Evolutionary conservation across 2,888 invertebrate genomes (phyloP), one percentile per base, ranked within the genome.

Genomic region (Eupithecia subumbrata): DNA sequence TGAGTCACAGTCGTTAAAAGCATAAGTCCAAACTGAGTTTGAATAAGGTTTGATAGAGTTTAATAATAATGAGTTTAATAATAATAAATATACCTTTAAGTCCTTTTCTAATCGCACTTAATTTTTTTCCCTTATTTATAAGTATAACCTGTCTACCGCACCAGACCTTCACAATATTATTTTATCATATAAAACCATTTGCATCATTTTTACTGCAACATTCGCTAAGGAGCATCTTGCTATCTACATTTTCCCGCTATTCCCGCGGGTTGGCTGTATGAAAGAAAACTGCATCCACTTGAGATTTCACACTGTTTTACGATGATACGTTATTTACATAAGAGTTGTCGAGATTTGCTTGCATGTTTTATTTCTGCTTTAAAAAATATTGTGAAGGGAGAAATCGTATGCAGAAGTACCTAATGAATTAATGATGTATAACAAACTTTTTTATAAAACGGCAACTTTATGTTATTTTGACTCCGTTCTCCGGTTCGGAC

Each of bases 261-360:
- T 60, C 52, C 74, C 76, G 78, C 84, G 85, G 82, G 73, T 70
- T 73, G 77, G 84, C 84, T 82, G 80, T 84, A 85, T 82, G 85
- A 84, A 87, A 86, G 84, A 84, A 87, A 87, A 84, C 85, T 84
- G 80, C 79, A 82, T 84, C 85, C 83, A 86, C 87, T 89, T 83
- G 83, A 86, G 86, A 82, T 86, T 87, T 84, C 82, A 81, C 83
- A 80, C 84, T 82, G 82, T 78, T 84, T 87, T 84, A 81, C 83
- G 82, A 82, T 82, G 83, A 83, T 83, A 84, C 80, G 84, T 84
- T 86, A 86, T 86, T 86, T 83, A 81, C 82, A 80, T 83, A 83
- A 83, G 76, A 78, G 79, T 79, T 81, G 79, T 82, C 76, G 77
- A 82, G 78, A 83, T 80, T 82, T 73, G 77, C 68, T 78, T 69